Percentiles rank a stretch among this genome's conserved stretches.
phyloP scores from a whole-genome alignment of 2,797 vertebrate species.

The Spondyliosoma cantharus region DNA sequence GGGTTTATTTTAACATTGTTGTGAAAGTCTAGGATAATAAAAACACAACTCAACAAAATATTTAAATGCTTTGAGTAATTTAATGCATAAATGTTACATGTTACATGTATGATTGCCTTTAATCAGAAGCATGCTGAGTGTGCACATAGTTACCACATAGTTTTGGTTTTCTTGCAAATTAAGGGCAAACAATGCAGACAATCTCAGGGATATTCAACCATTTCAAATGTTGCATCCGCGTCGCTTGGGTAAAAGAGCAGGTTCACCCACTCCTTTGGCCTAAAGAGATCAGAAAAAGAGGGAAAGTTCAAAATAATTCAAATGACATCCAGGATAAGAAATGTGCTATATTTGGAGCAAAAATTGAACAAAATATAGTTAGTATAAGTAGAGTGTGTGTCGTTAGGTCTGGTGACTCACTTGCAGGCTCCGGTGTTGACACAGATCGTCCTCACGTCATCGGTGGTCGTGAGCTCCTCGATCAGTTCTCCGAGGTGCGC shows the following conservation, averaged over 20 bases:
- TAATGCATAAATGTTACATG: too few species aligned
- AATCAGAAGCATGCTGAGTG: too few species aligned
- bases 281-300: constrained; percentile 48
- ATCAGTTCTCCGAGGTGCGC: constrained; percentile 10
- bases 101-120: too few species aligned
- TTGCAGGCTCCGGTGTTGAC: constrained; percentile 67
- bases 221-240: background rate
- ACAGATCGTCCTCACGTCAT: constrained; percentile 73
- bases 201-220: background rate
- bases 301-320: background rate
- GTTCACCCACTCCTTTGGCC: constrained; percentile 43
- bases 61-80: too few species aligned
- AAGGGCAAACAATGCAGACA: background rate
- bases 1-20: too few species aligned
- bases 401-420: constrained; percentile 49
- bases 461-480: constrained; percentile 57
- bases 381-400: background rate
- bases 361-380: background rate
- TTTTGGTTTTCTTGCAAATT: background rate
- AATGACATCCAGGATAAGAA: background rate
- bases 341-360: background rate
- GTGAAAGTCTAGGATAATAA: too few species aligned
- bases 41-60: too few species aligned
- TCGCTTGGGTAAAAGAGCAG: background rate
- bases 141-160: background rate